phyloP scores from a whole-genome alignment of 1,140 invertebrate genomes.

The Calliopsis andreniformis region DNA sequence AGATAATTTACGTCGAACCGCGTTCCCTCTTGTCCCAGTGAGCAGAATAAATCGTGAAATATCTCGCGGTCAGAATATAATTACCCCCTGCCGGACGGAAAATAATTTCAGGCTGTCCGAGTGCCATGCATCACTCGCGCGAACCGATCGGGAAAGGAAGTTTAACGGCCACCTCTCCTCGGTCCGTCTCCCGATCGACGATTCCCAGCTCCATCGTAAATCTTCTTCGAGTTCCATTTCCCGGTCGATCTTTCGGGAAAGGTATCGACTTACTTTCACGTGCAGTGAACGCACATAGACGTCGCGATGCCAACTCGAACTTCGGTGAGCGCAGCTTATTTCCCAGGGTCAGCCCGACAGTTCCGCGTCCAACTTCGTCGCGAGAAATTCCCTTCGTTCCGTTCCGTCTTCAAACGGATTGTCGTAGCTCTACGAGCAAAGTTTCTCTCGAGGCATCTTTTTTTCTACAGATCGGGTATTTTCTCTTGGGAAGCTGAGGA shows the following conservation, averaged over 20 bases:
- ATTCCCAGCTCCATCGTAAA: constrained; percentile 48
- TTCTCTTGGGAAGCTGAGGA: too few relatives aligned
- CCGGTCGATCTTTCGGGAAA: constrained; percentile 51
- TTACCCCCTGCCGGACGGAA: constrained; percentile 36
- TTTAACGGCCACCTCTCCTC: constrained; percentile 53
- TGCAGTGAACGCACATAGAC: constrained; percentile 11
- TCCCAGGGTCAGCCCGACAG: neutral
- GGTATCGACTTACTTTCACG: constrained; percentile 56
- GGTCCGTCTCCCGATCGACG: constrained; percentile 51
- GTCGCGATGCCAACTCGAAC: constrained; percentile 30
- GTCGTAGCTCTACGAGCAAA: too few relatives aligned
- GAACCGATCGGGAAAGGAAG: constrained; percentile 58
- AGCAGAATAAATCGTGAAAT: constrained; percentile 7
- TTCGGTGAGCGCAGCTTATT: constrained; percentile 36
- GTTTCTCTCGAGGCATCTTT: too few relatives aligned
- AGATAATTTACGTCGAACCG: neutral
- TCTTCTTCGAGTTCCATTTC: constrained; percentile 53
- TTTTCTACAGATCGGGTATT: too few relatives aligned
- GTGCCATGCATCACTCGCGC: constrained; percentile 42
- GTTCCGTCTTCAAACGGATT: too few relatives aligned
- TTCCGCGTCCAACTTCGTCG: neutral
- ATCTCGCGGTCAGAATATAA: constrained; percentile 41
- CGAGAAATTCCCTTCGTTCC: too few relatives aligned
- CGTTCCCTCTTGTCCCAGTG: neutral
- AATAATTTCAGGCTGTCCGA: constrained; percentile 44